Conservation (phyloP, 2,888 invertebrate species). For the Spialia ferax region DNA sequence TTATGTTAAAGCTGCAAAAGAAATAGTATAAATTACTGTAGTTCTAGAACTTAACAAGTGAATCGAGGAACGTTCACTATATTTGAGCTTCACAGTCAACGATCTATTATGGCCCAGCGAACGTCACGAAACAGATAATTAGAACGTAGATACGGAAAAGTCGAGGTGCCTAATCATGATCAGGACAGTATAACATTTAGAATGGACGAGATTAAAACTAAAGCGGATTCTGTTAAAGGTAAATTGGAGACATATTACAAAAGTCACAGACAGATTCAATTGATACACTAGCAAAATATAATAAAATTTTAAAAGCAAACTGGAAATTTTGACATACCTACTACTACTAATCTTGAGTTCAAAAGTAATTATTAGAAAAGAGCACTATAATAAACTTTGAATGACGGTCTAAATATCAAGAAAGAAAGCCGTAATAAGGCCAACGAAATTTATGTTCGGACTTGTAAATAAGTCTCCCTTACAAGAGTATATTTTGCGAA, state of each 20-base stretch:
- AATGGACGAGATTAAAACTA: slow-evolving; percentile 31
- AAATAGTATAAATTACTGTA: background rate
- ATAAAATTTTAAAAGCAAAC: too few relatives aligned
- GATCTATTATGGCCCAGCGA: slow-evolving; percentile 27
- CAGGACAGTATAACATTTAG: slow-evolving; percentile 31
- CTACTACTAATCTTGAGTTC: too few relatives aligned
- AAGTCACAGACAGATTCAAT: background rate
- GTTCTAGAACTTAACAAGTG: slow-evolving; percentile 16
- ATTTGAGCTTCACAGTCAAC: slow-evolving; percentile 5
- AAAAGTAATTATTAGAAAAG: too few relatives aligned
- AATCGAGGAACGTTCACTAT: background rate
- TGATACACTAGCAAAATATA: background rate
- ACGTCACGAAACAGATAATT: slow-evolving; percentile 37
- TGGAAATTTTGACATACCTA: too few relatives aligned
- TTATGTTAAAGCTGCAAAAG: background rate
- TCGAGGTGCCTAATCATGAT: slow-evolving; percentile 35
- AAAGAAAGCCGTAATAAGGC: background rate
- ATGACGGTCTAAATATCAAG: background rate
- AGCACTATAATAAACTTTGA: background rate
- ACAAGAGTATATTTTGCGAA: slow-evolving; percentile 25
- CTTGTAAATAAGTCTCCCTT: slow-evolving; percentile 27
- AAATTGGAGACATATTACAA: slow-evolving; percentile 8
- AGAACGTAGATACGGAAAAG: slow-evolving; percentile 37
- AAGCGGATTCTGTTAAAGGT: slow-evolving; percentile 29
- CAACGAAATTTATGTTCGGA: slow-evolving; percentile 5